Evolutionary conservation across 2,113 vertebrate genomes (phyloP).

Genomic region (Labeo rohita): DNA sequence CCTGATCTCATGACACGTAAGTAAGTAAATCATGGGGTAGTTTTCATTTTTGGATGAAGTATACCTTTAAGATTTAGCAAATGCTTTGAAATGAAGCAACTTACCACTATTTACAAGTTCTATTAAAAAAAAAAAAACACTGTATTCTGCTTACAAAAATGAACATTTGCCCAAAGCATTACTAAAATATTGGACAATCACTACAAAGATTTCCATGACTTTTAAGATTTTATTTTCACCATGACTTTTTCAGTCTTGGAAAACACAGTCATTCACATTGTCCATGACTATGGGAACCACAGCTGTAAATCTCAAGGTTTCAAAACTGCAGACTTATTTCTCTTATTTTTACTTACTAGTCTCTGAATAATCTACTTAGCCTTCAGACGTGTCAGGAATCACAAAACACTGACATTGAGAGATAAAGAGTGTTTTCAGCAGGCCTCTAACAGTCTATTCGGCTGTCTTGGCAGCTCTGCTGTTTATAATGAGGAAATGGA

Average conservation of each 20-base stretch:
- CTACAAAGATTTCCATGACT: no score
- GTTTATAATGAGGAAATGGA: slow-evolving; percentile 44
- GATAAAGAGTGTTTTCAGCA: background rate
- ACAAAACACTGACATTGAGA: background rate
- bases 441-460: background rate
- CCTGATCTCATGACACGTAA: no score
- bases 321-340: background rate
- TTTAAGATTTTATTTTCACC: no score
- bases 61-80: no score
- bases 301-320: background rate
- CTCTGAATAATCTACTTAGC: slow-evolving; percentile 17
- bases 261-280: background rate
- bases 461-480: background rate
- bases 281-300: background rate
- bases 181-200: no score
- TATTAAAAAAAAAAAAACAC: no score
- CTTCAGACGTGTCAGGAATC: slow-evolving; percentile 40
- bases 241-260: background rate
- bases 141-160: background rate
- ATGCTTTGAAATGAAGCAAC: no score
- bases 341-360: background rate
- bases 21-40: no score
- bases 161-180: no score
- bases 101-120: no score
- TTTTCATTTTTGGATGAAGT: no score